Percentiles rank a stretch among this genome's conserved stretches.
Conservation (phyloP, 92 coral and sea anemone genomes). For the Palythoa grandiflora region DNA sequence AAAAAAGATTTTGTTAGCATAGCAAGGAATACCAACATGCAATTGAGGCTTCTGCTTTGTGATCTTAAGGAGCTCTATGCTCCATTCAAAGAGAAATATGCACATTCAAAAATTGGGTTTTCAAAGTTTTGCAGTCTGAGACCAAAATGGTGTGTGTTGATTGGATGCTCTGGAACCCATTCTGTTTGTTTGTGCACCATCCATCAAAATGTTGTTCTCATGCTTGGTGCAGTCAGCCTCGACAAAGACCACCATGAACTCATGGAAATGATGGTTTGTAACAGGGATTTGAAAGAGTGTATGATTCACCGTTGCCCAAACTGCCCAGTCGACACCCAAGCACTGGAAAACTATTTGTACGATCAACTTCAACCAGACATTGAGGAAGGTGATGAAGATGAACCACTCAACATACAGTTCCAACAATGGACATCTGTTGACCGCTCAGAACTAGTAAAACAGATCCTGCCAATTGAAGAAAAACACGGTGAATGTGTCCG, state of each 20-base stretch:
- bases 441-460: constrained; percentile 51
- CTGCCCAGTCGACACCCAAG: constrained; percentile 52
- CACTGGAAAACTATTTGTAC: constrained; percentile 46
- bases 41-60: constrained; percentile 53
- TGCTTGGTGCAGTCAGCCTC: constrained; percentile 55
- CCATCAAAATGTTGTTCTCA: constrained; percentile 49
- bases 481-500: not conserved
- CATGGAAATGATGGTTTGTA: constrained; percentile 54
- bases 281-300: constrained; percentile 49
- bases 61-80: constrained; percentile 47
- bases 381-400: constrained; percentile 47
- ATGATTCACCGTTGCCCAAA: constrained; percentile 59
- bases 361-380: constrained; percentile 51
- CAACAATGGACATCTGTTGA: constrained; percentile 62
- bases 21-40: constrained; percentile 51
- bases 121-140: constrained; percentile 60
- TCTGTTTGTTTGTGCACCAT: constrained; percentile 65
- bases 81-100: constrained; percentile 49
- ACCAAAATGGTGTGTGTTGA: constrained; percentile 70
- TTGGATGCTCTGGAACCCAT: constrained; percentile 59
- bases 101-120: constrained; percentile 47
- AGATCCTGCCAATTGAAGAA: constrained; percentile 51
- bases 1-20: constrained; percentile 44
- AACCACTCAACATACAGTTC: constrained; percentile 47
- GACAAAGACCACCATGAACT: constrained; percentile 59